Conservation (phyloP, 30 jellyfish, hydroid and myxozoan genomes). For the Aurelia sp. region DNA sequence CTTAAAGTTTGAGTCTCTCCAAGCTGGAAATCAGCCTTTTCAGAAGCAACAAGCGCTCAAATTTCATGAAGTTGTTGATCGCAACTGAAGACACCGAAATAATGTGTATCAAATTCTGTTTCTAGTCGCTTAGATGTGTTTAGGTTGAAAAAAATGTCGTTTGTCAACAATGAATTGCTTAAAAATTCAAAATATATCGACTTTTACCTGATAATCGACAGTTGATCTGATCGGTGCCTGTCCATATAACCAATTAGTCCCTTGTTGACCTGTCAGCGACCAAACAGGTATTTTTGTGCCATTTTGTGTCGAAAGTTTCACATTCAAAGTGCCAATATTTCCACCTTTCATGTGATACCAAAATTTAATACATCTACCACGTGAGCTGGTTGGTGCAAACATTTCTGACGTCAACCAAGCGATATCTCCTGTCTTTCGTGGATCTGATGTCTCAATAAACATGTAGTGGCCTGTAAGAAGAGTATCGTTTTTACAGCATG, state of each 20-base stretch:
- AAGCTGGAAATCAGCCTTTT: no score
- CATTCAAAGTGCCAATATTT: conserved; percentile 87
- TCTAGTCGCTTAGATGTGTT: no score
- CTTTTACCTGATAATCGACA: conserved; percentile 85
- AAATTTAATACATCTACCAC: conserved; percentile 92
- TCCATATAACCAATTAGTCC: conserved; percentile 83
- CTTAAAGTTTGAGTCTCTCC: no score
- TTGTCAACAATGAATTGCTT: no score
- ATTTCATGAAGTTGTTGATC: no score
- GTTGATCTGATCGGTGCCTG: conserved; percentile 94
- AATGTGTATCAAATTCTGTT: no score
- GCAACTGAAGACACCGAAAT: no score
- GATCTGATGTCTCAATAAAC: conserved; percentile 87
- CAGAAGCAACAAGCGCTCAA: no score
- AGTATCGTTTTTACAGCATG: no score
- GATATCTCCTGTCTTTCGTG: conserved; percentile 71
- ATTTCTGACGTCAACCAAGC: conserved; percentile 96
- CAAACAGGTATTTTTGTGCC: conserved; percentile 86
- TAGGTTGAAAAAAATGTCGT: no score
- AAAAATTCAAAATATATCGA: no score
- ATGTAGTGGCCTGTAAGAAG: conserved; percentile 71
- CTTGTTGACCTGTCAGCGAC: conserved; percentile 91
- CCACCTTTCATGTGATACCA: conserved; percentile 98
- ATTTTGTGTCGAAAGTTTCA: conserved; percentile 79
- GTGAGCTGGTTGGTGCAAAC: conserved; percentile 88